A percentile compares a stretch with the other conserved stretches of the same genome.
Conservation (phyloP, 2,888 invertebrate species). For the Aleiodes leptofemur region DNA sequence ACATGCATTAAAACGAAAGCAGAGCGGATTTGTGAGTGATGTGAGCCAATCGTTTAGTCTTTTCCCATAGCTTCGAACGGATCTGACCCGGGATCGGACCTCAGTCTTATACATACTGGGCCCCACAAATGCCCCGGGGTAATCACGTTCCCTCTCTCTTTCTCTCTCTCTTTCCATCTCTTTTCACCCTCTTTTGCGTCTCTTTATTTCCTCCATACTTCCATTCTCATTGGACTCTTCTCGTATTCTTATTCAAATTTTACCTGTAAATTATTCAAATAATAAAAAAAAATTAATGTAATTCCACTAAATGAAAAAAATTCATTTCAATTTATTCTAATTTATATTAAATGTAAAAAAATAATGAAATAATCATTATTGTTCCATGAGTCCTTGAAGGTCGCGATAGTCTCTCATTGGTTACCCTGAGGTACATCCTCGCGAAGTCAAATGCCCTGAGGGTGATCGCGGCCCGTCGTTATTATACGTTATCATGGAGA, state of each 20-base stretch:
- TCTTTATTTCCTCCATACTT: constrained; percentile 31
- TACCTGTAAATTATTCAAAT: constrained; percentile 40
- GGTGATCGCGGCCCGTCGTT: constrained; percentile 70
- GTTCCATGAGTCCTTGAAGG: constrained; percentile 11
- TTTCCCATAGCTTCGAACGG: constrained; percentile 72
- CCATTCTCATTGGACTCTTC: constrained; percentile 33
- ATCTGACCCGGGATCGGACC: constrained; percentile 74
- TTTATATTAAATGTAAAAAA: background rate
- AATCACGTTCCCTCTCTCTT: constrained; percentile 70
- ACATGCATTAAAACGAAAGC: constrained; percentile 43
- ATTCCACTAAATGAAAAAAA: constrained; percentile 10
- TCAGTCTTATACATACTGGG: constrained; percentile 60
- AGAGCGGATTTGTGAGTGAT: constrained; percentile 70
- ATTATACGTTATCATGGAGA: constrained; percentile 73
- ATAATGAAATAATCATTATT: background rate
- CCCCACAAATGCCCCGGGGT: constrained; percentile 70
- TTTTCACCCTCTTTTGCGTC: constrained; percentile 40
- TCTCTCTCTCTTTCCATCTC: constrained; percentile 26
- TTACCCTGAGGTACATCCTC: constrained; percentile 55
- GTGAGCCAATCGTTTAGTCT: constrained; percentile 75
- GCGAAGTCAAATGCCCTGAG: constrained; percentile 70
- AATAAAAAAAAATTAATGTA: background rate
- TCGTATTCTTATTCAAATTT: constrained; percentile 36
- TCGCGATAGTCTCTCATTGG: constrained; percentile 16
- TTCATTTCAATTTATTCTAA: background rate